A percentile compares a stretch with the other conserved stretches of the same genome.
These are phyloP conservation scores for Electrona antarctica DNA, from an alignment of 2,113 vertebrate genomes.

Conservation along the genomic window DNA sequence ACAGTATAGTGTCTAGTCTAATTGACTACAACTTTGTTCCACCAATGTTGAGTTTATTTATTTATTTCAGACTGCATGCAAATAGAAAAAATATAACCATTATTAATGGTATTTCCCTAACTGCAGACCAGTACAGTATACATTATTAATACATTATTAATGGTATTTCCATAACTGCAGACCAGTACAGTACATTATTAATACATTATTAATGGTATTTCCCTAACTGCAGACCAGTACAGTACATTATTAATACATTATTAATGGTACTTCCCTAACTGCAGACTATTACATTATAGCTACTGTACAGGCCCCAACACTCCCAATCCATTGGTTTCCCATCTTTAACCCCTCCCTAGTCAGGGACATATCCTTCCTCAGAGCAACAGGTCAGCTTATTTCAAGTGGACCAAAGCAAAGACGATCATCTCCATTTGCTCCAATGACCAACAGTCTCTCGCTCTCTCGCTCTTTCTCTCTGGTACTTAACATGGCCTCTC, in stretches of 20 bases:
- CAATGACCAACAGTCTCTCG: slow-evolving; percentile 4
- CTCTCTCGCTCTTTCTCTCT: slow-evolving; percentile 7
- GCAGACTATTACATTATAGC: not conserved
- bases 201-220: too few relatives aligned
- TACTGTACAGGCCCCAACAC: not conserved
- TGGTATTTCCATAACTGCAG: not conserved
- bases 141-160: too few relatives aligned
- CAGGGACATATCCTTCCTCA: not conserved
- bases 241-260: too few relatives aligned
- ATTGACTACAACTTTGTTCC: too few relatives aligned
- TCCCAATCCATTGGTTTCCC: not conserved
- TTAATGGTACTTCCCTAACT: too few relatives aligned
- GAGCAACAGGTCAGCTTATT: slow-evolving; percentile 22
- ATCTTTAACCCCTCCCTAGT: slow-evolving; percentile 8
- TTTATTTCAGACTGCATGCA: too few relatives aligned
- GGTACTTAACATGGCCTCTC: slow-evolving; percentile 9
- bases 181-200: not conserved
- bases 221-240: not conserved
- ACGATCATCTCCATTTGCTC: slow-evolving; percentile 15
- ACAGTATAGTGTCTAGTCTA: too few relatives aligned
- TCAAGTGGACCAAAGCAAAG: slow-evolving; percentile 3
- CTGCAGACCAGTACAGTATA: not conserved
- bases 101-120: too few relatives aligned
- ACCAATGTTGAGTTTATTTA: too few relatives aligned
- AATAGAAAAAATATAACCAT: too few relatives aligned